phyloP scores from a whole-genome alignment of 1,140 invertebrate genomes.

The Zophobas morio region DNA sequence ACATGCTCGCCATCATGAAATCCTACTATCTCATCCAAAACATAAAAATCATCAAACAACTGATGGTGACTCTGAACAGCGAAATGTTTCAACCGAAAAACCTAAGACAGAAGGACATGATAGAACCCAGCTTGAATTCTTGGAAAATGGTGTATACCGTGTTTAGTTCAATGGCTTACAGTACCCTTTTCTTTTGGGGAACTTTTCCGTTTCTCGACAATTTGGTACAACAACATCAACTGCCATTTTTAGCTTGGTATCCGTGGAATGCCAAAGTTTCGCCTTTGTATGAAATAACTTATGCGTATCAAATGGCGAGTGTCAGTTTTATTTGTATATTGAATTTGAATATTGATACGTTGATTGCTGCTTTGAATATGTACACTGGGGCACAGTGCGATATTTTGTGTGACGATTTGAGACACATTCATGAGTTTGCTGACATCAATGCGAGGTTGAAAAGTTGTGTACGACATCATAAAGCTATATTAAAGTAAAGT shows the following conservation, averaged over 20 bases:
- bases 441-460: conserved; percentile 1
- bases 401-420: conserved; percentile 4
- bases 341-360: background rate
- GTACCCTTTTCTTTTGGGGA: conserved; percentile 2
- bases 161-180: background rate
- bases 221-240: background rate
- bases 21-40: background rate
- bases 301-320: conserved; percentile 16
- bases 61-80: background rate
- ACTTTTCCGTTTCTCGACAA: conserved; percentile 20
- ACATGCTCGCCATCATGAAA: conserved; percentile 1
- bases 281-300: conserved; percentile 13
- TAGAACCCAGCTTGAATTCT: background rate
- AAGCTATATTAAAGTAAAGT: conserved; percentile 25
- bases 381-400: conserved; percentile 7
- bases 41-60: background rate
- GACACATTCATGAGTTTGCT: background rate
- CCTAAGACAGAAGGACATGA: background rate
- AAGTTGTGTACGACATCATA: conserved; percentile 8
- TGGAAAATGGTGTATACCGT: background rate
- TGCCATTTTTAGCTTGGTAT: conserved; percentile 27
- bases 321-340: background rate
- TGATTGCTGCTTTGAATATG: conserved; percentile 5
- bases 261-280: background rate
- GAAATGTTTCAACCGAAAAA: conserved; percentile 2